Percentiles rank a stretch among this genome's conserved stretches.
phyloP scores from a whole-genome alignment of 2,888 invertebrate species.

The Cephus pulcher region DNA sequence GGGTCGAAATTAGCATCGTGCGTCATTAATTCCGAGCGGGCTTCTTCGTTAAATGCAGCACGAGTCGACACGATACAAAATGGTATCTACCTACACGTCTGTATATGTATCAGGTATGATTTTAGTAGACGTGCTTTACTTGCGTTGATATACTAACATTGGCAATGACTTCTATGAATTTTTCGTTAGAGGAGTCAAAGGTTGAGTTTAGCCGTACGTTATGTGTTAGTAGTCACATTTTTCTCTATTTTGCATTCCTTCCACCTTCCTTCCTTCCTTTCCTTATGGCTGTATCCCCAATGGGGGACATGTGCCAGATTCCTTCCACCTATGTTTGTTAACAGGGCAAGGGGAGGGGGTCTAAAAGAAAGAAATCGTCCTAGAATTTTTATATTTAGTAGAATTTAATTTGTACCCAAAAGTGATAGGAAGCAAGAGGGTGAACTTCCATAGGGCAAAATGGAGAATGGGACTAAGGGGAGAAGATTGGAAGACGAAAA shows the following conservation, averaged over 20 bases:
- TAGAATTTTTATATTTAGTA: not conserved
- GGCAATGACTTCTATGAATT: not conserved
- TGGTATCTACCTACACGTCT: not conserved
- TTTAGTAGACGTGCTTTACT: not conserved
- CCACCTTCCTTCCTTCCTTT: too few relatives aligned
- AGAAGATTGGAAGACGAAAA: not conserved
- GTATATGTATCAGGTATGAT: not conserved
- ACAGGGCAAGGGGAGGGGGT: too few relatives aligned
- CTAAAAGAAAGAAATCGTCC: not conserved
- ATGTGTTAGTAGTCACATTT: not conserved
- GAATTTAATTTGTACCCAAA: not conserved
- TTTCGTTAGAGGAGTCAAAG: not conserved
- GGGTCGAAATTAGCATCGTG: constrained; percentile 59
- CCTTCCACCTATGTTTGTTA: not conserved
- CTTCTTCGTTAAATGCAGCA: constrained; percentile 2
- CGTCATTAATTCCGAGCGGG: constrained; percentile 50
- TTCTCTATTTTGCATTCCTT: not conserved
- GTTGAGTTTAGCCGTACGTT: not conserved
- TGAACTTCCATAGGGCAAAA: not conserved
- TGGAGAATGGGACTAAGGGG: not conserved
- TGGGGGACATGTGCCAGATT: too few relatives aligned
- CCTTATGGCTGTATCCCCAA: too few relatives aligned
- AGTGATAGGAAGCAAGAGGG: not conserved
- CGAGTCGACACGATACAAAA: not conserved
- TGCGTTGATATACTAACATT: not conserved